Conservation (phyloP, 53 echinoderm and acorn worm species). For the Antedon mediterranea region DNA sequence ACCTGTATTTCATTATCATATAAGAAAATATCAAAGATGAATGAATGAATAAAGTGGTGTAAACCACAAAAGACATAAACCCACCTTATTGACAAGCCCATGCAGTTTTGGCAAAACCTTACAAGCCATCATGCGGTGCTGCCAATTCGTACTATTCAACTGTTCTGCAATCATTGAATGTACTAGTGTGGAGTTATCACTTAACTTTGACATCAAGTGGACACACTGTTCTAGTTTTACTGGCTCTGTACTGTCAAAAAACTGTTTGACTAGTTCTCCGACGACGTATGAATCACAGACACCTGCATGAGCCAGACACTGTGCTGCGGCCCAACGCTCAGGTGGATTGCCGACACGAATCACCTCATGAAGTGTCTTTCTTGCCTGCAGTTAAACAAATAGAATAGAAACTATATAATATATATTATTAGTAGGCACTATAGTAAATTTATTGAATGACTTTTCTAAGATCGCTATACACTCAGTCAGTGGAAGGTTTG, state of each 20-base stretch:
- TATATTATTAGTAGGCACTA: too few relatives aligned
- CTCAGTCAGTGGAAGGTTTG: too few relatives aligned
- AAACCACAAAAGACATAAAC: too few relatives aligned
- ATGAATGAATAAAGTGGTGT: too few relatives aligned
- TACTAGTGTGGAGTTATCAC: conserved; percentile 52
- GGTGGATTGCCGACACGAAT: conserved; percentile 54
- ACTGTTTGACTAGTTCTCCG: conserved; percentile 68
- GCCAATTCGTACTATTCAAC: conserved; percentile 94
- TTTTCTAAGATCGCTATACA: too few relatives aligned
- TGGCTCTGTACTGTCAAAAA: conserved; percentile 58
- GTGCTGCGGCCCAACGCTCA: conserved; percentile 84
- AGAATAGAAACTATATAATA: too few relatives aligned
- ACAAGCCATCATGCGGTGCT: conserved; percentile 76
- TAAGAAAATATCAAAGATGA: too few relatives aligned
- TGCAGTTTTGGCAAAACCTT: conserved; percentile 52
- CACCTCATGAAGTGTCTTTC: conserved; percentile 46
- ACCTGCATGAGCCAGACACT: conserved; percentile 93
- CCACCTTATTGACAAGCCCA: conserved; percentile 82
- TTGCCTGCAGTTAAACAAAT: conserved; percentile 30
- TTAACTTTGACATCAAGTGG: conserved; percentile 58
- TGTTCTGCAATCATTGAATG: conserved; percentile 98
- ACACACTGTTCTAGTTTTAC: conserved; percentile 80
- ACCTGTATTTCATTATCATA: too few relatives aligned
- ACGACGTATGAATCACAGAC: conserved; percentile 92
- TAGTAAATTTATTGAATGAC: too few relatives aligned